These are phyloP conservation scores for Gryon sp. DNA, from an alignment of 1,140 invertebrate genomes.

Conservation along the genomic window DNA sequence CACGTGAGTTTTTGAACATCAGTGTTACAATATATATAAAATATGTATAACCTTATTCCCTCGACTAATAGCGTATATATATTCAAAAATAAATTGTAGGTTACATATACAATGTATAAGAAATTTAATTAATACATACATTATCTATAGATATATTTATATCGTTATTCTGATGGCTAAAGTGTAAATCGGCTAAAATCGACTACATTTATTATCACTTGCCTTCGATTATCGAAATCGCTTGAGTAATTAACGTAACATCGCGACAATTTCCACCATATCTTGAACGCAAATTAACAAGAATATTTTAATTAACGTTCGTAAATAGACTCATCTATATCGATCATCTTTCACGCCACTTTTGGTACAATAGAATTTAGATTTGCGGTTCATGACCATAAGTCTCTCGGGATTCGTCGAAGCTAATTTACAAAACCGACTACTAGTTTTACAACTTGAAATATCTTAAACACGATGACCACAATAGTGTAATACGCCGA, in stretches of 20 bases:
- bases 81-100: too few species aligned
- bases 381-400: slow-evolving; percentile 24
- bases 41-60: too few species aligned
- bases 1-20: too few species aligned
- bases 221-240: neutral
- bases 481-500: neutral
- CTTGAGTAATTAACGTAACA: slow-evolving; percentile 14
- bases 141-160: too few species aligned
- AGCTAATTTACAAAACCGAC: slow-evolving; percentile 28
- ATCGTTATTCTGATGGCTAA: too few species aligned
- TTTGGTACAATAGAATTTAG: slow-evolving; percentile 27
- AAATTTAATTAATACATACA: too few species aligned
- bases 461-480: neutral
- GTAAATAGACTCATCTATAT: slow-evolving; percentile 8
- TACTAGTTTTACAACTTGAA: slow-evolving; percentile 5
- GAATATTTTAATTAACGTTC: slow-evolving; percentile 40
- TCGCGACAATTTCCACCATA: slow-evolving; percentile 1
- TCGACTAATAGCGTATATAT: too few species aligned
- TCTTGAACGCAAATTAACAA: slow-evolving; percentile 16
- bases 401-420: slow-evolving; percentile 17
- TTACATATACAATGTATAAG: too few species aligned
- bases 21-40: too few species aligned
- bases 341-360: slow-evolving; percentile 2
- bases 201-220: too few species aligned
- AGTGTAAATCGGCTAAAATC: too few species aligned